Evolutionary conservation across 2,888 invertebrate genomes (phyloP).

Genomic region (Lithophane socia): DNA sequence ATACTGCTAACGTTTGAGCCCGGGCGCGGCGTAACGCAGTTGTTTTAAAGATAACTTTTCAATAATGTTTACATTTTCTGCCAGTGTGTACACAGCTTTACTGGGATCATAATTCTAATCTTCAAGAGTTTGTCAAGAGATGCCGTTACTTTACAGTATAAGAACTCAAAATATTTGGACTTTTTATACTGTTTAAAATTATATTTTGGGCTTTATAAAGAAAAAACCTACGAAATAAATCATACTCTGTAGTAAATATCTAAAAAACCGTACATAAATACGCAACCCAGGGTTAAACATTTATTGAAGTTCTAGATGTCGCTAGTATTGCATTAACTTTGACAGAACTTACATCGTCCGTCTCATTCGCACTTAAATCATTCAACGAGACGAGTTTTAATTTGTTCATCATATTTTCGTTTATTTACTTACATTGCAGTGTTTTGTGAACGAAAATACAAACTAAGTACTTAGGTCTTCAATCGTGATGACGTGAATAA

Average conservation of each 20-base stretch:
- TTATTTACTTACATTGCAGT: slow-evolving; percentile 54
- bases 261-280: background rate
- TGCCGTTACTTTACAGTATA: slow-evolving; percentile 39
- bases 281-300: background rate
- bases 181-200: background rate
- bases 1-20: slow-evolving; percentile 36
- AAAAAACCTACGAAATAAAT: background rate
- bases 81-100: slow-evolving; percentile 53
- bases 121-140: slow-evolving; percentile 50
- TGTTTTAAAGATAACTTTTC: slow-evolving; percentile 39
- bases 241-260: background rate
- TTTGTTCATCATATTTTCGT: slow-evolving; percentile 58
- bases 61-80: slow-evolving; percentile 29
- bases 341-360: slow-evolving; percentile 61
- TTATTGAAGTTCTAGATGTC: slow-evolving; percentile 58
- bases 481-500: slow-evolving; percentile 61
- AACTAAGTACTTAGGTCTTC: slow-evolving; percentile 17
- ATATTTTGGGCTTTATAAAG: background rate
- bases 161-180: background rate
- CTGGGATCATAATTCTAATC: slow-evolving; percentile 8
- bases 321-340: slow-evolving; percentile 52
- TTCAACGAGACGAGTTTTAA: slow-evolving; percentile 37
- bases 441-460: slow-evolving; percentile 55
- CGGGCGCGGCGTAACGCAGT: slow-evolving; percentile 36
- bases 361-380: slow-evolving; percentile 53